phyloP scores from a whole-genome alignment of 2,797 vertebrate species.

The Chaenodraco wilsoni region DNA sequence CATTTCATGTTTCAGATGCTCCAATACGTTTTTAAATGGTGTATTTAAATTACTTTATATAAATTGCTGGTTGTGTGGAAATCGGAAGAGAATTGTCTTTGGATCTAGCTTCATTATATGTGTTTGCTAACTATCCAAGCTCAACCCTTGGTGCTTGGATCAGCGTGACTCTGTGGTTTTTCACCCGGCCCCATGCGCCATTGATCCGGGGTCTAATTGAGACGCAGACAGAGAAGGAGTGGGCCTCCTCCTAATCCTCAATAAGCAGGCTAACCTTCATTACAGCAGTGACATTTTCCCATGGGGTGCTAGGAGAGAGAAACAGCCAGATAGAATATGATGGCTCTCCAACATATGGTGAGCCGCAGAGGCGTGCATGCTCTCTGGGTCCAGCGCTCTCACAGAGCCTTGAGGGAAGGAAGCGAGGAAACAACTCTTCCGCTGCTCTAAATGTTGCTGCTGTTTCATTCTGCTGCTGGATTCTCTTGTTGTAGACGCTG shows the following conservation, averaged over 20 bases:
- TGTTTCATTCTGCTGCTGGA: constrained; percentile 38
- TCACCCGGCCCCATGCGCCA: constrained; percentile 50
- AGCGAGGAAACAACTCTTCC: constrained; percentile 7
- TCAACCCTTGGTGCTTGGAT: constrained; percentile 22
- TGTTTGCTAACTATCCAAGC: constrained; percentile 13
- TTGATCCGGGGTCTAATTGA: constrained; percentile 73
- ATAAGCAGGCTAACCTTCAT: constrained; percentile 77
- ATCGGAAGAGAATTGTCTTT: neutral
- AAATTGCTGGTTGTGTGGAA: neutral
- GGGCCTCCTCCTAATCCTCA: constrained; percentile 66
- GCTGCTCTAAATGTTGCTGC: constrained; percentile 15
- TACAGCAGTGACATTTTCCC: constrained; percentile 72
- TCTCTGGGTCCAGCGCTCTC: constrained; percentile 39
- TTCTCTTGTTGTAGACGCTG: constrained; percentile 26
- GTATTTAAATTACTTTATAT: neutral
- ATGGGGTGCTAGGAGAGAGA: constrained; percentile 47
- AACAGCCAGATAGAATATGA: constrained; percentile 46
- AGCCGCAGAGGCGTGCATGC: constrained; percentile 34
- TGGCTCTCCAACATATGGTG: constrained; percentile 54
- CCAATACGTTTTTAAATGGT: neutral
- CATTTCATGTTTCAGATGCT: neutral
- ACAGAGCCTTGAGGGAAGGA: constrained; percentile 40
- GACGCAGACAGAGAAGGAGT: constrained; percentile 60
- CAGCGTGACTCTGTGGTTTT: constrained; percentile 41
- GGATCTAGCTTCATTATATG: neutral